Percentiles rank a stretch among this genome's conserved stretches.
phyloP scores from a whole-genome alignment of 2,888 invertebrate genomes.

The Tipula helvola region DNA sequence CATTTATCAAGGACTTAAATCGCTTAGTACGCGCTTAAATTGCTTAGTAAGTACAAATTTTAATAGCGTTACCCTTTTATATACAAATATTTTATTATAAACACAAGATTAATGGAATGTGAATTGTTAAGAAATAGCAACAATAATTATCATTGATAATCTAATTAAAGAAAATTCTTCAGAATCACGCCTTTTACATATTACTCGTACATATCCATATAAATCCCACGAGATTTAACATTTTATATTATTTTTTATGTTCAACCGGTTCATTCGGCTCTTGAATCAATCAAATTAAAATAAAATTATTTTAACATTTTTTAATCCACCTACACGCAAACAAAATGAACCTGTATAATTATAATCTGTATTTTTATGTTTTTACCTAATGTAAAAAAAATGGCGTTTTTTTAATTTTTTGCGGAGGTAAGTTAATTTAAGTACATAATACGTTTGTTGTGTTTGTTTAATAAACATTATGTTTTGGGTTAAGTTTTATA shows the following conservation, averaged over 20 bases:
- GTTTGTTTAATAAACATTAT: not conserved
- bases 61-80: not conserved
- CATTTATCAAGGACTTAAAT: no score
- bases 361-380: not conserved
- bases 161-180: not conserved
- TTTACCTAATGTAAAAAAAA: not conserved
- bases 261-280: not conserved
- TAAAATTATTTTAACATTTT: not conserved
- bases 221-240: not conserved
- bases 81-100: not conserved
- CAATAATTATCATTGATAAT: not conserved
- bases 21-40: no score
- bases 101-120: not conserved
- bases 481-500: not conserved
- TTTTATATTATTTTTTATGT: not conserved
- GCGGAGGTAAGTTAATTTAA: not conserved
- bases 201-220: not conserved
- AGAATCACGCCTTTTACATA: not conserved
- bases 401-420: not conserved
- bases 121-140: not conserved
- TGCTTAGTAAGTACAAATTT: not conserved
- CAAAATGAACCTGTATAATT: not conserved
- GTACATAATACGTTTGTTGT: not conserved
- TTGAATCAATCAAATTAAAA: not conserved
- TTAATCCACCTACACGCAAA: not conserved